These are phyloP conservation scores for Zaprionus africanus DNA, from an alignment of 1,140 invertebrate species.

Conservation along the genomic window DNA sequence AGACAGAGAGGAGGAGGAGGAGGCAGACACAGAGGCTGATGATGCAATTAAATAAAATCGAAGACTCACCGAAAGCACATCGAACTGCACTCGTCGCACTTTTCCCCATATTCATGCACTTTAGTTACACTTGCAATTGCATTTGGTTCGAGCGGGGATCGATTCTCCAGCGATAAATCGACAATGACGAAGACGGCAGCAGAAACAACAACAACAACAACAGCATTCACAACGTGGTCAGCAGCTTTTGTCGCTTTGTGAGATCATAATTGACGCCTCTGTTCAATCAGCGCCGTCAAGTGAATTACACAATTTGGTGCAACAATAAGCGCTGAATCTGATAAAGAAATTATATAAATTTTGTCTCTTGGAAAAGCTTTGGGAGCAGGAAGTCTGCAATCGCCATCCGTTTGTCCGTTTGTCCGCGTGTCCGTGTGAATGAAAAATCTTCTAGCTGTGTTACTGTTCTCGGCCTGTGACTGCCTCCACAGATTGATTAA, in stretches of 20 bases:
- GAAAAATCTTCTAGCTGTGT: conserved; percentile 26
- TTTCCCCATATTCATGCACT: conserved; percentile 63
- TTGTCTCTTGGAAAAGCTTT: conserved; percentile 61
- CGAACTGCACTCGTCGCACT: conserved; percentile 74
- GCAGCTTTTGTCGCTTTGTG: conserved; percentile 64
- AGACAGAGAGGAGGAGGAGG: too few relatives aligned
- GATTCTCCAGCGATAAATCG: conserved; percentile 46
- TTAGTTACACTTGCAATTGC: conserved; percentile 50
- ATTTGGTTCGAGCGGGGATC: conserved; percentile 29
- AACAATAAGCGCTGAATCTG: conserved; percentile 66
- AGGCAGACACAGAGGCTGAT: conserved; percentile 27
- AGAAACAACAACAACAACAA: conserved; percentile 1
- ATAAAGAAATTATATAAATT: conserved; percentile 80
- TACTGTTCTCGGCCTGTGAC: conserved; percentile 8
- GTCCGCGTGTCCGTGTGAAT: conserved; percentile 52
- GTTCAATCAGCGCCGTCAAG: conserved; percentile 61
- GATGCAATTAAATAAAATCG: conserved; percentile 69
- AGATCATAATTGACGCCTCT: conserved; percentile 58
- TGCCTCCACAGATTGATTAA: conserved; percentile 58
- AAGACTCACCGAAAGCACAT: conserved; percentile 70
- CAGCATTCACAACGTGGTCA: conserved; percentile 25
- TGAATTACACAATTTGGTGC: conserved; percentile 69
- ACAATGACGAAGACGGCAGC: conserved; percentile 19
- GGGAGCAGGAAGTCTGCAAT: conserved; percentile 71
- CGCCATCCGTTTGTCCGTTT: conserved; percentile 36